Conservation (phyloP, 2,797 vertebrate species). For the Allobates femoralis region DNA sequence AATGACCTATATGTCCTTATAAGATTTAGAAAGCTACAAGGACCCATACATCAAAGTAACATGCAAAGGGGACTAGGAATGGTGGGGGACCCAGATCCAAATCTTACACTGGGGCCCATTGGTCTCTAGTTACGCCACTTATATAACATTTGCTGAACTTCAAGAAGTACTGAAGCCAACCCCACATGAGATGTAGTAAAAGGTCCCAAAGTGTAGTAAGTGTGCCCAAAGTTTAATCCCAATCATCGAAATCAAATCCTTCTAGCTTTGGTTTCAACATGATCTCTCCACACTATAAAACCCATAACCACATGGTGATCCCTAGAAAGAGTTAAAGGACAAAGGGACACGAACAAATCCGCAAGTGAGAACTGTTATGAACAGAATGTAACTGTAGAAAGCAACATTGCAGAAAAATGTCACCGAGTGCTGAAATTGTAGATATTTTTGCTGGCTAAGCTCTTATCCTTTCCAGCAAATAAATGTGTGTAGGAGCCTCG, state of each 20-base stretch:
- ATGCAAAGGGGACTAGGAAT: too few species aligned
- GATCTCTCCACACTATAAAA: background rate
- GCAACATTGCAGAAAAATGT: conserved; percentile 17
- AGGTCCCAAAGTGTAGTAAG: background rate
- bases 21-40: too few species aligned
- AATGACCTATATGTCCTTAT: too few species aligned
- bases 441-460: conserved; percentile 43
- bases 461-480: conserved; percentile 25
- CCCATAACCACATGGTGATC: background rate
- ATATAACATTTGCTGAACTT: too few species aligned
- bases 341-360: background rate
- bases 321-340: background rate
- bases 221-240: background rate
- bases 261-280: background rate
- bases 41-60: too few species aligned
- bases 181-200: background rate
- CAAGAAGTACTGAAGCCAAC: background rate
- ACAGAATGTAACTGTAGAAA: background rate
- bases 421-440: conserved; percentile 30
- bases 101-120: too few species aligned
- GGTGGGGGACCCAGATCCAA: too few species aligned
- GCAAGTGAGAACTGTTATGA: background rate
- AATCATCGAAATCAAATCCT: background rate
- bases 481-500: conserved; percentile 35
- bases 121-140: too few species aligned